These are phyloP conservation scores for Drosophila recens DNA, from an alignment of 2,888 invertebrate genomes.

Conservation along the genomic window DNA sequence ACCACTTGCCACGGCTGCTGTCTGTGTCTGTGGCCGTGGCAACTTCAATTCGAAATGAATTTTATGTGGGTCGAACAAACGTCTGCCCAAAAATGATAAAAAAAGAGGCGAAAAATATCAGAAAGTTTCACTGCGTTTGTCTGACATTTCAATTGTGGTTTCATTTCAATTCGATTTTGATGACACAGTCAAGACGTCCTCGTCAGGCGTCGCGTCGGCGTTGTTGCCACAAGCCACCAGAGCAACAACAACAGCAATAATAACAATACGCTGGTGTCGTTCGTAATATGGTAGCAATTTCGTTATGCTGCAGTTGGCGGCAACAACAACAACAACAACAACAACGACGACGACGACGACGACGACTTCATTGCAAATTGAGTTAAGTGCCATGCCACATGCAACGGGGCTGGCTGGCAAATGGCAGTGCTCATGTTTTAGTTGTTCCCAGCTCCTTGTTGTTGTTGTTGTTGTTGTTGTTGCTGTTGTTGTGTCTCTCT, in stretches of 20 bases:
- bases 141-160: slow-evolving; percentile 81
- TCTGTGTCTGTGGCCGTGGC: slow-evolving; percentile 19
- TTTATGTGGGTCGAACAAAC: slow-evolving; percentile 61
- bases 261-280: slow-evolving; percentile 77
- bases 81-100: slow-evolving; percentile 25
- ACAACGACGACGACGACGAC: not conserved
- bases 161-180: slow-evolving; percentile 75
- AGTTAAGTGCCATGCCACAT: slow-evolving; percentile 77
- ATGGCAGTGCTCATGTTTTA: slow-evolving; percentile 62
- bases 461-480: slow-evolving; percentile 23
- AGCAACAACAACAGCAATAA: slow-evolving; percentile 49
- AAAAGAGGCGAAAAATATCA: slow-evolving; percentile 20
- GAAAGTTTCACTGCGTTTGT: slow-evolving; percentile 63
- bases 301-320: slow-evolving; percentile 65
- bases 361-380: slow-evolving; percentile 73
- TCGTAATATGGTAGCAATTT: slow-evolving; percentile 77
- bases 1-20: slow-evolving; percentile 10
- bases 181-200: slow-evolving; percentile 69
- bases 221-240: slow-evolving; percentile 47
- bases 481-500: slow-evolving; percentile 18
- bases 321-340: slow-evolving; percentile 39
- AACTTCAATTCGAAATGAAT: slow-evolving; percentile 60
- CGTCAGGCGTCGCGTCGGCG: slow-evolving; percentile 19
- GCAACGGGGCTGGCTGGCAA: slow-evolving; percentile 64
- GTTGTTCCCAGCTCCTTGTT: slow-evolving; percentile 35